A percentile compares a stretch with the other conserved stretches of the same genome.
These are phyloP conservation scores for Cydia amplana DNA, from an alignment of 1,140 invertebrate species.

Conservation along the genomic window DNA sequence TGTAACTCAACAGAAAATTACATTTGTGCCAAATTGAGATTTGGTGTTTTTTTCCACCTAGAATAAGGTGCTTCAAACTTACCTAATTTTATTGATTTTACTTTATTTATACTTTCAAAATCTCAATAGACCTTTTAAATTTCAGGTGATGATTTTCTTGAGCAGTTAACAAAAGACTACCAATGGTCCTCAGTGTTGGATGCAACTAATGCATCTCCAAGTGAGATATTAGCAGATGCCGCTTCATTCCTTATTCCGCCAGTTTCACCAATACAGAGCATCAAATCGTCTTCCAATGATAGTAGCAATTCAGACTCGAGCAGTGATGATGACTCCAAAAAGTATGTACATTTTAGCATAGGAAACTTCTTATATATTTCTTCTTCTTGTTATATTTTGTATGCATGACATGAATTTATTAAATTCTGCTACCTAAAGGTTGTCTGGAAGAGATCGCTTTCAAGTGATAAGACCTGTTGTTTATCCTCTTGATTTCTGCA, in stretches of 20 bases:
- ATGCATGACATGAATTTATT: no score
- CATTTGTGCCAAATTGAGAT: no score
- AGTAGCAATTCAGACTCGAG: slow-evolving; percentile 71
- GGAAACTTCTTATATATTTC: no score
- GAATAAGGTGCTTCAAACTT: no score
- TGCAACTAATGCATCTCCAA: slow-evolving; percentile 65
- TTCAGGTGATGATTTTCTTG: slow-evolving; percentile 64
- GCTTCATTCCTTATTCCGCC: slow-evolving; percentile 61
- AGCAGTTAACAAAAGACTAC: slow-evolving; percentile 63
- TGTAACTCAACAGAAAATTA: no score
- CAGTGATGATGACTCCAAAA: slow-evolving; percentile 75
- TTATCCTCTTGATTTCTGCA: no score
- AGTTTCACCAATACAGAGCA: slow-evolving; percentile 62
- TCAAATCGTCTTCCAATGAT: slow-evolving; percentile 63
- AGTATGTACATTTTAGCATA: slow-evolving; percentile 44
- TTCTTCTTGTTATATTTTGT: no score
- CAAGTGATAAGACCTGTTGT: no score
- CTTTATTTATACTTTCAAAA: neutral
- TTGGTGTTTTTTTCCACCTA: no score
- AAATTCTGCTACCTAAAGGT: no score
- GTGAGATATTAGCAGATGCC: slow-evolving; percentile 72
- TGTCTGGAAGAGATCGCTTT: no score
- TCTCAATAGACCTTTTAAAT: neutral
- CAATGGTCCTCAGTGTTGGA: slow-evolving; percentile 66
- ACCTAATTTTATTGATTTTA: no score